A percentile compares a stretch with the other conserved stretches of the same genome.
Conservation (phyloP, 2,113 vertebrate genomes). For the Notiomystis cincta region DNA sequence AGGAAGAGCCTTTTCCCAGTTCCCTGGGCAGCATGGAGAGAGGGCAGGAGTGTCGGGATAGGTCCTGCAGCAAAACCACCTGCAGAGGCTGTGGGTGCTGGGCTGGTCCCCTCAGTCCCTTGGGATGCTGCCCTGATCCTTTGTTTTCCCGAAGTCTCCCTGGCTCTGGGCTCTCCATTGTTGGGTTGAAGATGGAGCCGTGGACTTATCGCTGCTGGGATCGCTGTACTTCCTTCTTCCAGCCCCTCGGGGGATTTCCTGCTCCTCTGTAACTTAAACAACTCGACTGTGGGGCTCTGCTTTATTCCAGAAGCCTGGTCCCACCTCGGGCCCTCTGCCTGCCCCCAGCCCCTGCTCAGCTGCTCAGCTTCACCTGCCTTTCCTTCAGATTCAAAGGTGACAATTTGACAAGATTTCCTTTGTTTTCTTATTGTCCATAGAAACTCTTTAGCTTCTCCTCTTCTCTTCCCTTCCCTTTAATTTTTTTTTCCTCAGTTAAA, state of each 20-base stretch:
- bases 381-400: background rate
- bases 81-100: rapidly evolving
- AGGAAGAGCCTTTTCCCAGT: rapidly evolving
- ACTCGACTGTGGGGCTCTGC: background rate
- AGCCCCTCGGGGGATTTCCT: constrained; percentile 23
- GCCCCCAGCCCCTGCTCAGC: background rate
- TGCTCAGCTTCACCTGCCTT: background rate
- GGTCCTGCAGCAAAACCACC: rapidly evolving
- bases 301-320: background rate
- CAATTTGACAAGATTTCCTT: background rate
- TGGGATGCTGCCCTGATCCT: rapidly evolving
- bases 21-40: background rate
- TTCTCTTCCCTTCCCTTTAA: background rate
- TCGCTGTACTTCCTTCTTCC: background rate
- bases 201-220: background rate
- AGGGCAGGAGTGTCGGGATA: background rate
- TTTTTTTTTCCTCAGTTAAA: background rate
- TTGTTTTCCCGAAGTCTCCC: background rate
- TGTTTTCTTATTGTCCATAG: background rate
- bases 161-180: background rate
- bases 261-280: constrained; percentile 23
- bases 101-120: rapidly evolving
- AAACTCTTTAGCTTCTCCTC: background rate
- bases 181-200: background rate
- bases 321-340: background rate